phyloP scores from a whole-genome alignment of 2,113 vertebrate genomes.

The Dunckerocampus dactyliophorus region DNA sequence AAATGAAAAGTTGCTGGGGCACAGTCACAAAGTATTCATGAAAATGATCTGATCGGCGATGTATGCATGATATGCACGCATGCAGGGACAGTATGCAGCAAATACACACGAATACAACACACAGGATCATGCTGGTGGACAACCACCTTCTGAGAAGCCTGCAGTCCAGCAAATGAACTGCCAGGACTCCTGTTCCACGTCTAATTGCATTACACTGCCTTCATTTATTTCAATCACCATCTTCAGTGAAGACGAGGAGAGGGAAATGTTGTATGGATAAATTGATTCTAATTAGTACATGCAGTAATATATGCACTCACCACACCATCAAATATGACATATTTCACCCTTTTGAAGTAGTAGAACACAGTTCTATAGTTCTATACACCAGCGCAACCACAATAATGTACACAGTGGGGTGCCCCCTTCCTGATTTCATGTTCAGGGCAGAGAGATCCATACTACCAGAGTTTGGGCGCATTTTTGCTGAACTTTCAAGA shows the following conservation, averaged over 20 bases:
- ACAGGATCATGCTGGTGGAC: background rate
- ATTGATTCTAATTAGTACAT: background rate
- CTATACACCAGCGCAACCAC: no score
- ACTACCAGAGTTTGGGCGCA: no score
- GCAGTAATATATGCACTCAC: background rate
- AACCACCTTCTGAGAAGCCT: background rate
- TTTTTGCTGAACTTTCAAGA: no score
- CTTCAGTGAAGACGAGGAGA: background rate
- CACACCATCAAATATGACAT: background rate
- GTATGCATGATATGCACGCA: background rate
- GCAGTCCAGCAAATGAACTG: slow-evolving; percentile 4
- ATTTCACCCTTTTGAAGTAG: background rate
- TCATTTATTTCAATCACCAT: background rate
- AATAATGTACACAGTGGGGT: no score
- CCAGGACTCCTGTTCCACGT: background rate
- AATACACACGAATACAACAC: background rate
- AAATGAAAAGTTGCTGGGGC: slow-evolving; percentile 38
- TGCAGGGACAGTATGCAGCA: background rate
- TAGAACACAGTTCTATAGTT: no score
- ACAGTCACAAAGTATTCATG: slow-evolving; percentile 24
- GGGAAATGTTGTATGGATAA: background rate
- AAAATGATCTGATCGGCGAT: slow-evolving; percentile 33
- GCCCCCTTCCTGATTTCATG: no score
- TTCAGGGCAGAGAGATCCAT: no score
- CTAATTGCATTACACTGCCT: background rate